Percentiles rank a stretch among this genome's conserved stretches.
These are phyloP conservation scores for Leptinotarsa undecemlineata DNA, from an alignment of 1,140 invertebrate species.

Conservation along the genomic window DNA sequence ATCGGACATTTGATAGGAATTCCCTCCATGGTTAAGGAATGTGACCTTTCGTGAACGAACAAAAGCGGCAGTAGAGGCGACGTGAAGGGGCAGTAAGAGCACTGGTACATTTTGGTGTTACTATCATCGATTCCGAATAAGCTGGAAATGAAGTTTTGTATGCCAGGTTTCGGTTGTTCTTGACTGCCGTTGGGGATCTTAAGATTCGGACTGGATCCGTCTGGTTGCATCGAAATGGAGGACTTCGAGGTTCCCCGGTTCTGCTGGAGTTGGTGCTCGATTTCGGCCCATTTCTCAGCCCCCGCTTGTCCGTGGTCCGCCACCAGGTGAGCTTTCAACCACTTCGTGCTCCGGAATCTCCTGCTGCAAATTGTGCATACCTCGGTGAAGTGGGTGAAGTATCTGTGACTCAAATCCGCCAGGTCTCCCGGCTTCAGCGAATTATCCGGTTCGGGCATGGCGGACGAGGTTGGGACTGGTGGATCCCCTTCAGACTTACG, in stretches of 20 bases:
- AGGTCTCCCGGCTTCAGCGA: constrained; percentile 59
- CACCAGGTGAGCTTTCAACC: constrained; percentile 85
- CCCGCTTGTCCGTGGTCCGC: constrained; percentile 81
- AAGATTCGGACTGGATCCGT: constrained; percentile 59
- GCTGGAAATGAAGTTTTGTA: constrained; percentile 63
- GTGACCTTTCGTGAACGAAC: constrained; percentile 87
- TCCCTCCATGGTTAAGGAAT: constrained; percentile 56
- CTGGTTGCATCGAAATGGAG: constrained; percentile 36
- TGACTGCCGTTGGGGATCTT: constrained; percentile 67
- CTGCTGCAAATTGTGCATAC: constrained; percentile 85
- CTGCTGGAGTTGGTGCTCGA: constrained; percentile 59
- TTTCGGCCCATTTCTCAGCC: constrained; percentile 70
- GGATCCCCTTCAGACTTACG: constrained; percentile 56
- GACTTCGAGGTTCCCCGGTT: constrained; percentile 40
- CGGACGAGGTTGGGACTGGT: constrained; percentile 41
- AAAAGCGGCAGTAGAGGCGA: constrained; percentile 86
- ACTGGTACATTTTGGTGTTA: constrained; percentile 78
- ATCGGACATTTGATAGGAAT: constrained; percentile 62
- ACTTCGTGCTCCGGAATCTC: constrained; percentile 86
- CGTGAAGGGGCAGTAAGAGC: constrained; percentile 86
- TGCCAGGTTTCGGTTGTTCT: constrained; percentile 50
- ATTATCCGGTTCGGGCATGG: constrained; percentile 57
- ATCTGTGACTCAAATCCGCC: constrained; percentile 64
- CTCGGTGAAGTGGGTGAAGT: constrained; percentile 75
- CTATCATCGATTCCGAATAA: constrained; percentile 62